Percentiles rank a stretch among this genome's conserved stretches.
phyloP scores from a whole-genome alignment of 2,888 invertebrate species.

The Amphipyra berbera region DNA sequence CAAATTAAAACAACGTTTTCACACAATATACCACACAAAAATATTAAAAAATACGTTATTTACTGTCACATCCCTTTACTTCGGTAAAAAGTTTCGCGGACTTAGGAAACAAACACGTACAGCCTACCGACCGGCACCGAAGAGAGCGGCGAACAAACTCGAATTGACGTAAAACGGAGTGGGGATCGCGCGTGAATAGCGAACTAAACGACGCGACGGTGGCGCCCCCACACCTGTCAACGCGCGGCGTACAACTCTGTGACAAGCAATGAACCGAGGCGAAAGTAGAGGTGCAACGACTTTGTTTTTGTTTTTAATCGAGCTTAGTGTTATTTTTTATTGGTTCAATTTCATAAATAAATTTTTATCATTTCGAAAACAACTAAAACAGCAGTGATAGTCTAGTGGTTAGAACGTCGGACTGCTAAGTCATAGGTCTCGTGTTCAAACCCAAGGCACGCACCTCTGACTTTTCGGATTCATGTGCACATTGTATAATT shows the following conservation, averaged over 20 bases:
- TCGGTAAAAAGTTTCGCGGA: conserved; percentile 82
- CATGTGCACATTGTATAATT: no score
- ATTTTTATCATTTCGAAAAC: neutral
- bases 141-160: conserved; percentile 78
- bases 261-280: conserved; percentile 60
- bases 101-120: conserved; percentile 49
- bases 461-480: no score
- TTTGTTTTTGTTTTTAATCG: conserved; percentile 50
- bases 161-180: conserved; percentile 70
- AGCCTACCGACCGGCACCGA: conserved; percentile 59
- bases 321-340: conserved; percentile 17
- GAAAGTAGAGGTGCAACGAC: conserved; percentile 61
- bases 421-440: no score
- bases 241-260: conserved; percentile 34
- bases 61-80: conserved; percentile 64
- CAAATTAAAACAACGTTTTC: conserved; percentile 55
- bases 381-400: no score
- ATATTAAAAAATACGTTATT: conserved; percentile 41
- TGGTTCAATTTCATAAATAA: no score
- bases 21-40: conserved; percentile 50
- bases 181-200: conserved; percentile 57
- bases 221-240: conserved; percentile 80
- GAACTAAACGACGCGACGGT: conserved; percentile 58
- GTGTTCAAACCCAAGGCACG: no score
- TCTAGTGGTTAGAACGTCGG: no score